phyloP scores from a whole-genome alignment of 2,797 vertebrate genomes.

The Uromys caudimaculatus region DNA sequence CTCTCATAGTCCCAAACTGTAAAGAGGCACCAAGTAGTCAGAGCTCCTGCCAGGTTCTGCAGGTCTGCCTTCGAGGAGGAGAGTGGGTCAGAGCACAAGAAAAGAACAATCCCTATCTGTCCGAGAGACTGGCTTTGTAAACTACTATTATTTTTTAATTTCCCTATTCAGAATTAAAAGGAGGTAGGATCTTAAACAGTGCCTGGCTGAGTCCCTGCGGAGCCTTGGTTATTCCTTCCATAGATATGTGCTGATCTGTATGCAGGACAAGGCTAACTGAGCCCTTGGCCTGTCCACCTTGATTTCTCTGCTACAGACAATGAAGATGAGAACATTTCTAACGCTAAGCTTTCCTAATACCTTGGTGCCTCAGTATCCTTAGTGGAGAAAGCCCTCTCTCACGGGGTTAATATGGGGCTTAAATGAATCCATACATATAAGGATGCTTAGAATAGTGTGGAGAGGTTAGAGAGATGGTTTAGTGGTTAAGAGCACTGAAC shows the following conservation, averaged over 20 bases:
- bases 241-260: rapidly evolving
- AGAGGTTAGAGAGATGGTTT: background rate
- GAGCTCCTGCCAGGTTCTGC: background rate
- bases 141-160: background rate
- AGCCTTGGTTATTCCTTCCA: too few species aligned
- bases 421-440: background rate
- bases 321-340: background rate
- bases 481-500: background rate
- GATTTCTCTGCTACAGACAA: background rate
- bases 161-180: background rate
- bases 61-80: background rate
- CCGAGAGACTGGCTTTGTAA: background rate
- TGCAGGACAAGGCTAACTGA: background rate
- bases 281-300: background rate
- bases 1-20: background rate
- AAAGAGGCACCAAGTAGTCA: background rate
- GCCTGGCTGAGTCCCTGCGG: background rate
- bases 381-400: background rate
- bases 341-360: too few species aligned
- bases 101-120: background rate
- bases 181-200: background rate
- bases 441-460: background rate
- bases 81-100: background rate
- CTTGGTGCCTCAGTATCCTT: background rate
- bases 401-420: background rate